A percentile compares a stretch with the other conserved stretches of the same genome.
Evolutionary conservation across 2,113 vertebrate genomes (phyloP).

Genomic region (Limanda limanda): DNA sequence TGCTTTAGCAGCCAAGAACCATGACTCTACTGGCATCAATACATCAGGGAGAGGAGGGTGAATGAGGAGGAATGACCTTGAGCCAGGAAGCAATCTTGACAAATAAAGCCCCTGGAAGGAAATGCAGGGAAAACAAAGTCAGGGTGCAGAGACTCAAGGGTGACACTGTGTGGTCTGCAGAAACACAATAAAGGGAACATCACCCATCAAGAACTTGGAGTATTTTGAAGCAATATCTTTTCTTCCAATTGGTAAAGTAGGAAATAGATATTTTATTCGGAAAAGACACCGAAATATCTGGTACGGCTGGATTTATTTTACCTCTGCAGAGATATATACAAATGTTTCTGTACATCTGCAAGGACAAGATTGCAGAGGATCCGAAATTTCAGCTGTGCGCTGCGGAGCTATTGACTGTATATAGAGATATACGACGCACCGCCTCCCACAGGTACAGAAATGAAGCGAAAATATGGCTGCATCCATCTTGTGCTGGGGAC

Average conservation of each 20-base stretch:
- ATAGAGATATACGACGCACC: too few relatives aligned
- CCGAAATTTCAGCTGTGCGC: too few relatives aligned
- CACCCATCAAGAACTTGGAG: background rate
- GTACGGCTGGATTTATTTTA: too few relatives aligned
- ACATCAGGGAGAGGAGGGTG: conserved; percentile 39
- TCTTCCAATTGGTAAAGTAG: background rate
- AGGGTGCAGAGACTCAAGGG: conserved; percentile 8
- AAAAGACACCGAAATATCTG: background rate
- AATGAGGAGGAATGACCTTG: conserved; percentile 33
- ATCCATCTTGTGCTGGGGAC: too few relatives aligned
- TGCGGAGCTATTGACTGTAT: too few relatives aligned
- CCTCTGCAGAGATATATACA: too few relatives aligned
- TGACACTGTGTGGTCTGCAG: conserved; percentile 8
- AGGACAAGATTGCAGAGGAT: too few relatives aligned
- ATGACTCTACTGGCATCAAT: conserved; percentile 56
- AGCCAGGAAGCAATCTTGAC: conserved; percentile 16
- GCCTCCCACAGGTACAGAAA: too few relatives aligned
- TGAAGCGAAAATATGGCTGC: too few relatives aligned
- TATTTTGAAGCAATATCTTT: too few relatives aligned
- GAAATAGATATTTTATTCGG: background rate
- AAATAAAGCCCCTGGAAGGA: conserved; percentile 62
- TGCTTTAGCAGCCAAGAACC: conserved; percentile 66
- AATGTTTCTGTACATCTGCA: too few relatives aligned
- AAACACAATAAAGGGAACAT: background rate
- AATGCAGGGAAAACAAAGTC: conserved; percentile 60